Evolutionary conservation across 1,140 invertebrate species (phyloP).

Genomic region (Nilaparvata lugens): DNA sequence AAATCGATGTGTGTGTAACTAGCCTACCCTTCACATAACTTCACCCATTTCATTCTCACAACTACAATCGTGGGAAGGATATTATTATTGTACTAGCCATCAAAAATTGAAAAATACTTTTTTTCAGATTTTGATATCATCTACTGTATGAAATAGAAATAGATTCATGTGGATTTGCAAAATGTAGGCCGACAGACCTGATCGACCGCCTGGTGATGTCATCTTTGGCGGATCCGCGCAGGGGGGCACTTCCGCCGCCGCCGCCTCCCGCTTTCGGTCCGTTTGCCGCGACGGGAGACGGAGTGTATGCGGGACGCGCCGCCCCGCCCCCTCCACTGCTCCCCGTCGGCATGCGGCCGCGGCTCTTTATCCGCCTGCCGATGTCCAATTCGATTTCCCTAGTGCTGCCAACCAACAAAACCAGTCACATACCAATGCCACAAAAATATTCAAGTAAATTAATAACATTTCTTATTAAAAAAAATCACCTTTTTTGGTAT

Average conservation of each 20-base stretch:
- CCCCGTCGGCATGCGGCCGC: slow-evolving; percentile 38
- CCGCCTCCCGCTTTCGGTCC: slow-evolving; percentile 11
- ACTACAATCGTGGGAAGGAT: too few species aligned
- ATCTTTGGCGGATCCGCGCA: slow-evolving; percentile 35
- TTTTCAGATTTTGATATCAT: too few species aligned
- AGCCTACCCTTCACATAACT: too few species aligned
- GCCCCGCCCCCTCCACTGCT: neutral
- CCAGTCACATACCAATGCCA: too few species aligned
- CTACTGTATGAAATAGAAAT: too few species aligned
- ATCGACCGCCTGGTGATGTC: slow-evolving; percentile 59
- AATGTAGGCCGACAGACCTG: slow-evolving; percentile 51
- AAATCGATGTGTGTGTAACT: too few species aligned
- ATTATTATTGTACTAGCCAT: neutral
- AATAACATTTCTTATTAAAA: too few species aligned
- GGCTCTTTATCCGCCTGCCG: slow-evolving; percentile 71
- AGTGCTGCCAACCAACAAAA: slow-evolving; percentile 50
- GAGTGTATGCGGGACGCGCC: too few species aligned
- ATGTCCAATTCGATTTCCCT: slow-evolving; percentile 85
- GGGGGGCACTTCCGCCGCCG: slow-evolving; percentile 18
- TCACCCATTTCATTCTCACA: too few species aligned
- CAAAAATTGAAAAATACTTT: neutral
- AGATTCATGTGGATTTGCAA: too few species aligned
- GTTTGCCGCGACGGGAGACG: neutral
- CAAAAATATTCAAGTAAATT: too few species aligned
- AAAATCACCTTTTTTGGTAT: too few species aligned